Evolutionary conservation across 2,888 invertebrate genomes (phyloP), one percentile per base, ranked within the genome.

Genomic region (Euphydryas editha): DNA sequence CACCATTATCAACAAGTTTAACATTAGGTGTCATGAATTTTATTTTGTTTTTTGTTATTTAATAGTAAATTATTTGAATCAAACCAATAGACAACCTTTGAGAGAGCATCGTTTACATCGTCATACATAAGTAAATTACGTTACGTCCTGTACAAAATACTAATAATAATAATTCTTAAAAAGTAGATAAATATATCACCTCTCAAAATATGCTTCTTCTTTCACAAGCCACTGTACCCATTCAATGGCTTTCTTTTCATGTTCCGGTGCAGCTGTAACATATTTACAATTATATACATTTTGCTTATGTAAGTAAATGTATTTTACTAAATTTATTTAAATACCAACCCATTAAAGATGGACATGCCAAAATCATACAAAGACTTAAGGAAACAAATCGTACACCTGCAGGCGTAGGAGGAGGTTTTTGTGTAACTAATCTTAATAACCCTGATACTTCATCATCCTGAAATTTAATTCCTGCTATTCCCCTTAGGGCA

Each of bases 191-290:
- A 15, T 8, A 2, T 8, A 39, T 7, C 10, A 94, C 92, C 95
- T 96, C 87, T 97, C 97, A 80, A 98, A 97, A 83, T 97, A 97
- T 0, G 96, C 96, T 86, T 98, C 98, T 84, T 98, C 98, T 75
- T 95, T 95, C 0, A 98, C 97, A 0, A 99, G 93, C 98, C 98
- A 98, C 76, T 97, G 97, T 15, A 98, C 95, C 98, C 98, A 99
- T 82, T 98, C 97, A 65, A 98, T 95, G 17, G 97, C 96, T 78
- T 95, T 95, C 70, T 96, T 95, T 86, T 99, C 99, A 78, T 97
- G 95, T 70, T 96, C 96, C 47, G 94, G 88, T 57, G 94, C 94
- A 72, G 94, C 94, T 85, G 86, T 72, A 84, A 84, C 51, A 46
- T 24, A 15, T 39, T 13, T 18, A 62, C 15, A 30, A 15, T 21